Conservation (phyloP, 2,113 vertebrate genomes). For the Macaca fascicularis region T2T-MFA8v1.1 NC_088394.1:8921501-8922000, state of each 20-base stretch:
- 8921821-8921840: background rate
- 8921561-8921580: too few species aligned
- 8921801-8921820: background rate
- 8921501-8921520: too few species aligned
- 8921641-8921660: background rate
- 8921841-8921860: constrained; percentile 8
- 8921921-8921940: constrained; percentile 72
- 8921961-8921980: constrained; percentile 75
- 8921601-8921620: background rate
- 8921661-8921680: background rate
- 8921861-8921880: constrained; percentile 58
- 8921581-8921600: too few species aligned
- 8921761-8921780: background rate
- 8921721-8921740: background rate
- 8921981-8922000: constrained; percentile 81
- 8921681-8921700: background rate
- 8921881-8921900: constrained; percentile 64
- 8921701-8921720: background rate
- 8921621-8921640: background rate
- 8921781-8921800: background rate
- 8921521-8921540: too few species aligned
- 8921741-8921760: too few species aligned
- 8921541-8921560: too few species aligned
- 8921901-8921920: constrained; percentile 70
- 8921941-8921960: constrained; percentile 75